Base-by-base conservation (phyloP, 2,797 vertebrate species). In the Onychomys leucogaster region DNA sequence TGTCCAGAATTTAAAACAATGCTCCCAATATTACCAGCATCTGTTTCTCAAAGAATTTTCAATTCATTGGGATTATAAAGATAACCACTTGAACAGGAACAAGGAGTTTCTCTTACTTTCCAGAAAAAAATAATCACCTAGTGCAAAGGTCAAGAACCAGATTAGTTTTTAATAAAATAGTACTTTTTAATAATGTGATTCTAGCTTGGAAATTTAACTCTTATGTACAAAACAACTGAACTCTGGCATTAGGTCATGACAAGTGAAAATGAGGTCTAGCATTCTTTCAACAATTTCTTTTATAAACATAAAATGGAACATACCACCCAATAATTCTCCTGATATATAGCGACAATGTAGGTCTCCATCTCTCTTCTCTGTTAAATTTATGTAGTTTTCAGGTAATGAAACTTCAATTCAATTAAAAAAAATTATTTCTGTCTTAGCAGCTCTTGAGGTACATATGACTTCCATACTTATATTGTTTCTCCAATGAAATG, bases 201-300 rank as follows among this genome's bases (percentile, higher is more conserved):
- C 23, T 94, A 94, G 80, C 94, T 93, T 96, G 81, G 85, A 97
- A 98, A 97, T 86, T 92, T 92, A 94, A 88, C 49, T 86, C 11
- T 55, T 81, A 89, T 97, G 84, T 27, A 83, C 84, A 75, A 91
- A 95, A 63, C 55, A 89, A 41, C 1, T 63, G 43, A 95, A 96
- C 92, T 97, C 87, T 94, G 95, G 90, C 90, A 91, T 98, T 97
- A 94, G 95, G 59, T 93, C 73, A 96, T 46, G 61, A 96, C 57
- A 95, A 91, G 76, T 55, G 81, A 97, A 98, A 97, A 97, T 97
- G 95, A 97, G 34, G 11, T 69, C 92, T 77, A 46, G 91, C 3
- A 80, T 69, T 97, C 93, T 97, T 97, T 93, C 87, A 97, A 97
- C 29, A 98, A 85, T 89, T 98, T 95, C 17, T 89, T 91, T 94